Evolutionary conservation across 2,888 invertebrate species (phyloP).

Genomic region (Idaea biselata): DNA sequence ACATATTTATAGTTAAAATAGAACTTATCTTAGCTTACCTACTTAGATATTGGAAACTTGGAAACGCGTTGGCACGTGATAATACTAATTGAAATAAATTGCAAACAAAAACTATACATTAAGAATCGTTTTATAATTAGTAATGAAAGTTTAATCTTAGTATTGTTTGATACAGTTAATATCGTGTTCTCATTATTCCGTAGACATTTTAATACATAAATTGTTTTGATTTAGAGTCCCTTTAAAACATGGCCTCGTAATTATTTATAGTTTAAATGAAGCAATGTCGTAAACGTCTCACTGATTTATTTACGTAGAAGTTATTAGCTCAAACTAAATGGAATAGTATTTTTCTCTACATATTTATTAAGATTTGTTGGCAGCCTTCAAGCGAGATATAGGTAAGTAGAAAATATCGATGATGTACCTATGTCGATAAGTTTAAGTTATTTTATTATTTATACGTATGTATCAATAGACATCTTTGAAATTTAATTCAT

Average conservation of each 20-base stretch:
- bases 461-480: too few species aligned
- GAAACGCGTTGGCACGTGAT: too few species aligned
- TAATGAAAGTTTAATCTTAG: constrained; percentile 12
- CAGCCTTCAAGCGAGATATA: constrained; percentile 5
- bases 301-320: constrained; percentile 56
- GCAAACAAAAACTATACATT: neutral
- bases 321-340: constrained; percentile 37
- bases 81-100: too few species aligned
- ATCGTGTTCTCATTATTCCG: constrained; percentile 33
- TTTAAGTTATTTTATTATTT: neutral
- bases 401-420: neutral
- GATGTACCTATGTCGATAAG: neutral
- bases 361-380: neutral
- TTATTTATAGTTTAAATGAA: constrained; percentile 70
- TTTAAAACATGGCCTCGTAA: constrained; percentile 47
- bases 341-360: constrained; percentile 6
- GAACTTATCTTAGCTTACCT: too few species aligned
- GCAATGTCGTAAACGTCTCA: constrained; percentile 58
- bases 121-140: neutral
- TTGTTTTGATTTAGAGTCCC: constrained; percentile 57
- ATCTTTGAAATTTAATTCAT: too few species aligned
- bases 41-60: too few species aligned
- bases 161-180: constrained; percentile 5
- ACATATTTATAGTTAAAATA: too few species aligned
- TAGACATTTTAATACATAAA: constrained; percentile 53